Evolutionary conservation across 2,113 vertebrate genomes (phyloP).

Genomic region (Excalfactoria chinensis): DNA sequence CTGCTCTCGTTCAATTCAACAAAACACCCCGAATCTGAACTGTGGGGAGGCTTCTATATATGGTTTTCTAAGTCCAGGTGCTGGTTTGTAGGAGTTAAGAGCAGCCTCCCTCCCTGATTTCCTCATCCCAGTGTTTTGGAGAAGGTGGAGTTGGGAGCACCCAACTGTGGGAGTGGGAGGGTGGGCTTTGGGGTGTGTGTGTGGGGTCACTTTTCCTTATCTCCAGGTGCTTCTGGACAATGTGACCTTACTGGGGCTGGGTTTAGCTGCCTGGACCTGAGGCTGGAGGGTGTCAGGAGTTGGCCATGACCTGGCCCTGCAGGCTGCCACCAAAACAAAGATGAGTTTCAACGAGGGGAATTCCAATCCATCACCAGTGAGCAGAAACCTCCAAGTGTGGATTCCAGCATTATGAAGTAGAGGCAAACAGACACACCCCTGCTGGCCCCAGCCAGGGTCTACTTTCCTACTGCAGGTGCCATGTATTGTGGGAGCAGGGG

Average conservation of each 20-base stretch:
- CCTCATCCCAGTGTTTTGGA: not conserved
- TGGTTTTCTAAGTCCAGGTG: not conserved
- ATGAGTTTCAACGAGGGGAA: not conserved
- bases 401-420: not conserved
- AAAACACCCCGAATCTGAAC: not conserved
- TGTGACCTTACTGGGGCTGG: not conserved
- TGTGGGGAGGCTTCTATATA: not conserved
- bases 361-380: not conserved
- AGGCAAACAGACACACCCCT: not conserved
- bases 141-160: not conserved
- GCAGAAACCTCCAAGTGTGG: not conserved
- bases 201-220: too few relatives aligned
- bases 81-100: not conserved
- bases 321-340: not conserved
- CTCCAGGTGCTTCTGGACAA: too few relatives aligned
- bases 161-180: not conserved
- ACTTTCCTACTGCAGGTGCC: not conserved
- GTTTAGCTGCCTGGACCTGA: not conserved
- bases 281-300: not conserved
- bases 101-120: not conserved
- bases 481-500: not conserved
- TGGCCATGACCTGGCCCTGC: not conserved
- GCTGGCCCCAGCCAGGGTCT: not conserved
- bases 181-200: too few relatives aligned
- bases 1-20: not conserved